Evolutionary conservation across 2,113 vertebrate species (phyloP).

Genomic region (Danionella cerebrum): DNA sequence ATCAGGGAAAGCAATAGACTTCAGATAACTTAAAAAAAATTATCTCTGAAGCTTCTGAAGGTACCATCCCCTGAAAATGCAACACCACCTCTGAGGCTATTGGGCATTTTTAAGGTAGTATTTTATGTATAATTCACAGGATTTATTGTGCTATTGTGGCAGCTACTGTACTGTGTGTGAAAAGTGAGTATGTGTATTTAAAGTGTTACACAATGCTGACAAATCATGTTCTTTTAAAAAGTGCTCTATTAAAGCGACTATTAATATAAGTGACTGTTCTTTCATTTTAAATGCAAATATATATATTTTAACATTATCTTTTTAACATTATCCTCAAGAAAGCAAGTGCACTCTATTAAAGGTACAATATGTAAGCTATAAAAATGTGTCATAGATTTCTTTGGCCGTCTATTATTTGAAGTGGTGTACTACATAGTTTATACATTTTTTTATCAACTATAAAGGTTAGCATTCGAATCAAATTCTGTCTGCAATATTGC

Average conservation of each 20-base stretch:
- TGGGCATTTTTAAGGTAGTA: conserved; percentile 30
- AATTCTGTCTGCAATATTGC: too few species aligned
- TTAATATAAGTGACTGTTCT: conserved; percentile 66
- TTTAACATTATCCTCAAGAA: too few species aligned
- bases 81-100: not conserved
- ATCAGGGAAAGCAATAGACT: conserved; percentile 17
- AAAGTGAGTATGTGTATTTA: conserved; percentile 47
- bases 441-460: too few species aligned
- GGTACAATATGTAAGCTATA: too few species aligned
- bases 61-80: too few species aligned
- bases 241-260: conserved; percentile 50
- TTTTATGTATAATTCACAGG: conserved; percentile 64
- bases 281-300: conserved; percentile 28
- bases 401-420: too few species aligned
- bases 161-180: conserved; percentile 61
- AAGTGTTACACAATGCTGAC: conserved; percentile 71
- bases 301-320: too few species aligned
- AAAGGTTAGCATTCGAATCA: too few species aligned
- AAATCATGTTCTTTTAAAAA: conserved; percentile 70
- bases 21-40: not conserved
- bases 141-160: conserved; percentile 71
- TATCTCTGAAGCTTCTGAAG: too few species aligned
- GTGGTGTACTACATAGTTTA: too few species aligned
- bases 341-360: too few species aligned
- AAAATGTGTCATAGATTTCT: too few species aligned